phyloP scores from a whole-genome alignment of 2,113 vertebrate species.

The Cynoglossus semilaevis region DNA sequence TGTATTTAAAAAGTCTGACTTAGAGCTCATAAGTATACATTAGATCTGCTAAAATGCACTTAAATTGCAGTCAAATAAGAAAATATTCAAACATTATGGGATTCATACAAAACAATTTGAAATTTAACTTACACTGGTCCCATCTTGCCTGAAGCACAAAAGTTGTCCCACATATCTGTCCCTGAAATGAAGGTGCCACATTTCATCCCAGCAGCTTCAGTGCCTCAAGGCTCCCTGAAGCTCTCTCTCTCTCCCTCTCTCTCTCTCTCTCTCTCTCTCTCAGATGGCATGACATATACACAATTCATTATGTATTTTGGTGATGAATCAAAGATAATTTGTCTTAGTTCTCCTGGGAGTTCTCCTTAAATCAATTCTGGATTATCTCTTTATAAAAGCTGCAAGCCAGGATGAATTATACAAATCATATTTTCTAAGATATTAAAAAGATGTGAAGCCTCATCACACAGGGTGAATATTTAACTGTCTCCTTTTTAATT shows the following conservation, averaged over 20 bases:
- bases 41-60: too few species aligned
- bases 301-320: neutral
- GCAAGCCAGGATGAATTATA: neutral
- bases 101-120: too few species aligned
- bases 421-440: conserved; percentile 4
- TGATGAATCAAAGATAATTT: conserved; percentile 2
- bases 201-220: conserved; percentile 23
- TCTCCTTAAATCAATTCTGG: neutral
- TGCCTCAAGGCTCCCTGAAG: conserved; percentile 22
- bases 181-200: conserved; percentile 2
- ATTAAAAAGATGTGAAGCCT: neutral
- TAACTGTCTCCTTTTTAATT: conserved; percentile 5
- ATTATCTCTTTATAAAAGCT: neutral
- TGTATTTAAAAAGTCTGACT: too few species aligned
- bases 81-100: too few species aligned
- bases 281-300: neutral
- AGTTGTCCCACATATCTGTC: conserved; percentile 5
- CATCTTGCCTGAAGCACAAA: conserved; percentile 13
- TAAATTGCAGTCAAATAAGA: too few species aligned
- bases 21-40: too few species aligned
- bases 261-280: neutral
- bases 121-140: neutral
- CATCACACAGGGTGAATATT: conserved; percentile 19
- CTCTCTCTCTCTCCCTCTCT: neutral
- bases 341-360: neutral